phyloP scores from a whole-genome alignment of 2,113 vertebrate species.

The Aythya baeri region DNA sequence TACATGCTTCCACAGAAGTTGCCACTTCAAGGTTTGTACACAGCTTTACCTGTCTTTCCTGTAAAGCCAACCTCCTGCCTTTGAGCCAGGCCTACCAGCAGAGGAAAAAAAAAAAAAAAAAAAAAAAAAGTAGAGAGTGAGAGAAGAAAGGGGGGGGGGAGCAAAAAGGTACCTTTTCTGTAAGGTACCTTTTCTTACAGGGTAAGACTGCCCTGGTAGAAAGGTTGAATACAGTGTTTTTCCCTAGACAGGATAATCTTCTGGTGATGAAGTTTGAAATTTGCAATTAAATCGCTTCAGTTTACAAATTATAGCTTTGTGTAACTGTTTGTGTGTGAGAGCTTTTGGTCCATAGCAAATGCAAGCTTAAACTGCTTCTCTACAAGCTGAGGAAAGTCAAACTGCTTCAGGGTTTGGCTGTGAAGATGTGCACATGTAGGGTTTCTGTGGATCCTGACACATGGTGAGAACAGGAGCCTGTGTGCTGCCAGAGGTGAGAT shows the following conservation, averaged over 20 bases:
- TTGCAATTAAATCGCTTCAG: not conserved
- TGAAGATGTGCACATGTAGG: not conserved
- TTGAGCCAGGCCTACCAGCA: not conserved
- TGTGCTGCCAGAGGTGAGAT: not conserved
- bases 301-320: not conserved
- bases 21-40: not conserved
- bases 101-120: not conserved
- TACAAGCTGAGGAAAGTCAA: not conserved
- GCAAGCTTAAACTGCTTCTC: not conserved
- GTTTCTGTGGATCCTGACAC: rapidly evolving
- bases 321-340: not conserved
- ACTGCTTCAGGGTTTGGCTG: not conserved
- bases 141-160: no score
- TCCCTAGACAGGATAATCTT: not conserved
- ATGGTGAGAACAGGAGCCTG: not conserved
- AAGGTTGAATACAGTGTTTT: not conserved
- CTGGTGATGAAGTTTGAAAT: not conserved
- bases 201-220: not conserved
- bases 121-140: no score
- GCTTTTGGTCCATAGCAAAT: not conserved
- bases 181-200: no score
- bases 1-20: not conserved
- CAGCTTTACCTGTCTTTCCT: not conserved
- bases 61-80: not conserved
- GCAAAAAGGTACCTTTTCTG: no score